These are phyloP conservation scores for Andrena minutula DNA, from an alignment of 2,888 invertebrate genomes.

Conservation along the genomic window DNA sequence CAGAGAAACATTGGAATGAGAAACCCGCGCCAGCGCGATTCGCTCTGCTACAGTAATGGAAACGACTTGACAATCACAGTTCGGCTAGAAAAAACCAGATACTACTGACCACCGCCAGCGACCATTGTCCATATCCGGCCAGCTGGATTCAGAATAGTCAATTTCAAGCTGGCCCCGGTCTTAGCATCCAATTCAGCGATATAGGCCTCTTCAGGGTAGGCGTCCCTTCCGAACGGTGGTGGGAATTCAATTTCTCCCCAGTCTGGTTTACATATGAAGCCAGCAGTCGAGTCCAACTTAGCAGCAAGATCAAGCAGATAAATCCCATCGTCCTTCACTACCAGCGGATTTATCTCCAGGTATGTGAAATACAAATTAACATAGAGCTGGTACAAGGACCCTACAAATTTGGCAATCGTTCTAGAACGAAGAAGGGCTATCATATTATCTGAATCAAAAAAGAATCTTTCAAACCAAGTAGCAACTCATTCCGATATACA, in stretches of 20 bases:
- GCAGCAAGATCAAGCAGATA: constrained; percentile 98
- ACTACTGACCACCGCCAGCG: constrained; percentile 93
- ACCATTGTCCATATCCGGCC: constrained; percentile 99
- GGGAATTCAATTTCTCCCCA: constrained; percentile 99
- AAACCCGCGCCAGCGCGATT: constrained; percentile 93
- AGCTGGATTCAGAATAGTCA: constrained; percentile 97
- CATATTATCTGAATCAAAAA: too few relatives aligned
- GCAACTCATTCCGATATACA: neutral
- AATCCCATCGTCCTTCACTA: constrained; percentile 92
- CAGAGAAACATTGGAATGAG: constrained; percentile 33
- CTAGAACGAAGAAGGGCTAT: constrained; percentile 84
- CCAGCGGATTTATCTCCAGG: constrained; percentile 99
- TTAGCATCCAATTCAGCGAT: constrained; percentile 99
- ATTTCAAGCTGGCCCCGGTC: constrained; percentile 98
- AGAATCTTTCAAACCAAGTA: neutral
- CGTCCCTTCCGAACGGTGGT: constrained; percentile 99
- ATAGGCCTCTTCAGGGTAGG: constrained; percentile 98
- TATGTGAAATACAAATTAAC: constrained; percentile 98
- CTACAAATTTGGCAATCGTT: constrained; percentile 93
- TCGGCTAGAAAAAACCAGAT: constrained; percentile 57
- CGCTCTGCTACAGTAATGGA: constrained; percentile 3
- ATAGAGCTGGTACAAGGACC: constrained; percentile 94
- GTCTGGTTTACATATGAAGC: constrained; percentile 97
- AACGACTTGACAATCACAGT: constrained; percentile 63
- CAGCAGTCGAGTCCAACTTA: constrained; percentile 99